phyloP scores from a whole-genome alignment of 53 echinoderm and acorn worm species.

The Hippasteria phrygiana region DNA sequence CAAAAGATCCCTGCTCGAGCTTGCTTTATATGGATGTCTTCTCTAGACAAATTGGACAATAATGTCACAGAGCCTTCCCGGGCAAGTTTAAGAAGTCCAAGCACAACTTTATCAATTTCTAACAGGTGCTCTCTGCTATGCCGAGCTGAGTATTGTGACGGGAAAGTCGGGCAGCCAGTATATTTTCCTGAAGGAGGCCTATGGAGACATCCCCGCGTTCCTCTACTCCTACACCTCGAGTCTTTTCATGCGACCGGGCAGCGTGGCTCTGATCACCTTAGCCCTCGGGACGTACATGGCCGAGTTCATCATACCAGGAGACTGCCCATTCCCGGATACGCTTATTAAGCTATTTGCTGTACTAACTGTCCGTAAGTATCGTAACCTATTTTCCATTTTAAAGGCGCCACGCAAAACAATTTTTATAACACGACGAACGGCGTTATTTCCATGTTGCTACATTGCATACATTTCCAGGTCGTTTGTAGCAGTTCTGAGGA shows the following conservation, averaged over 20 bases:
- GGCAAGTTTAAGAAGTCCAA: no score
- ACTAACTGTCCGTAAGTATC: constrained; percentile 7
- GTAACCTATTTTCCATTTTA: background rate
- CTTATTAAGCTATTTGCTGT: constrained; percentile 33
- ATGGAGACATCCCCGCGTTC: constrained; percentile 85
- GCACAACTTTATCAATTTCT: background rate
- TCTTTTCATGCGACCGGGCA: constrained; percentile 80
- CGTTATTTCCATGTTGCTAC: no score
- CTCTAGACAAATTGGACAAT: no score
- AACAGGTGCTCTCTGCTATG: constrained; percentile 86
- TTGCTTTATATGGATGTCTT: no score
- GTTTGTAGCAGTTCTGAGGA: no score
- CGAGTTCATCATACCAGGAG: constrained; percentile 53
- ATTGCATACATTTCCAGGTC: no score
- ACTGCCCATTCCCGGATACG: background rate
- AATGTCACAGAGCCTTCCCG: no score
- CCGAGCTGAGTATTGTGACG: constrained; percentile 84
- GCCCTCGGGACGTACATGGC: constrained; percentile 86
- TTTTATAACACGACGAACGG: background rate
- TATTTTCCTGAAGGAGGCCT: constrained; percentile 81
- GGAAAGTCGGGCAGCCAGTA: constrained; percentile 89
- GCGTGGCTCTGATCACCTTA: constrained; percentile 79
- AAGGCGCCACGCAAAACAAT: background rate
- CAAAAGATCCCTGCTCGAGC: no score
- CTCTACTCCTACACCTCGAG: constrained; percentile 92